phyloP scores from a whole-genome alignment of 2,888 invertebrate species.

The Volucella inanis region DNA sequence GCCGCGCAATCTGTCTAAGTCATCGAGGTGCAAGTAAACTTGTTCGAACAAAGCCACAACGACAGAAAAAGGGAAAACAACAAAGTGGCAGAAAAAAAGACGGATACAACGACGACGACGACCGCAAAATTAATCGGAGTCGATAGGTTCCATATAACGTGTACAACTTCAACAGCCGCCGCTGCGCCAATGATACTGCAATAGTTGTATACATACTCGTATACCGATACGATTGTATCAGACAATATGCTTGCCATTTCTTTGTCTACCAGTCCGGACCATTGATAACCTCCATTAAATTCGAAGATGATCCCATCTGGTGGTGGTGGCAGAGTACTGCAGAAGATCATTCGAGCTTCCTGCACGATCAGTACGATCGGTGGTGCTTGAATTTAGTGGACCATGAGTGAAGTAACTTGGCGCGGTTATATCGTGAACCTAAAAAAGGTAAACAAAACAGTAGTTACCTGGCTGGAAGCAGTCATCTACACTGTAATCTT shows the following conservation, averaged over 20 bases:
- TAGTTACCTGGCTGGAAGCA: constrained; percentile 45
- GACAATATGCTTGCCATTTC: constrained; percentile 63
- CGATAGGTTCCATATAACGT: constrained; percentile 63
- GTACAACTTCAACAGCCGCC: constrained; percentile 38
- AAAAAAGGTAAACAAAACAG: constrained; percentile 57
- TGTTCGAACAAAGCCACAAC: constrained; percentile 53
- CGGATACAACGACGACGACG: constrained; percentile 25
- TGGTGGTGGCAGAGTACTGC: constrained; percentile 40
- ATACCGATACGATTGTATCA: constrained; percentile 54
- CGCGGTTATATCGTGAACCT: constrained; percentile 52
- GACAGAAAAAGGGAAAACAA: constrained; percentile 59
- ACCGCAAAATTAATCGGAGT: constrained; percentile 71
- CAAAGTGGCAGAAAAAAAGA: constrained; percentile 38
- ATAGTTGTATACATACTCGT: neutral
- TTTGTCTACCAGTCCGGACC: constrained; percentile 56
- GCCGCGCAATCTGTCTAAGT: constrained; percentile 26
- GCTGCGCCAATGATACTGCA: neutral
- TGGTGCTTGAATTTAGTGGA: too few species aligned
- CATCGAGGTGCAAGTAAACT: constrained; percentile 61
- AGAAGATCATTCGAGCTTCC: constrained; percentile 28
- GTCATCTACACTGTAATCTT: constrained; percentile 56
- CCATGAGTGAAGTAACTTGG: constrained; percentile 3
- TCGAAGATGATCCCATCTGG: constrained; percentile 67
- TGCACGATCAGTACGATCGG: neutral
- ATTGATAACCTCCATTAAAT: constrained; percentile 68